Percentiles rank a stretch among this genome's conserved stretches.
Conservation (phyloP, 2,888 invertebrate species). For the Drosophila lutescens region DNA sequence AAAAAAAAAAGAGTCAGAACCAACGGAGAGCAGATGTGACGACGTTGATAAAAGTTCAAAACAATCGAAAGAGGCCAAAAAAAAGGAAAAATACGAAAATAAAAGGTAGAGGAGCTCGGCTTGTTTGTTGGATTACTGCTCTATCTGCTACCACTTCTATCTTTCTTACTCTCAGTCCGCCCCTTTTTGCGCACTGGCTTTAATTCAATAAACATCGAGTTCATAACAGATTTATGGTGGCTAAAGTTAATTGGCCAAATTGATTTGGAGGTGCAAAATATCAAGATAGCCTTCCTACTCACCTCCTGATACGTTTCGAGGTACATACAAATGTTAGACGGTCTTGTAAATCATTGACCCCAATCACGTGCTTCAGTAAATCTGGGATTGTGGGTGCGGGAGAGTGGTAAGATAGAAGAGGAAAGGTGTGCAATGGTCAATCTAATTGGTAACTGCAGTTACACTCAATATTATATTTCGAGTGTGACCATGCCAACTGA, state of each 20-base stretch:
- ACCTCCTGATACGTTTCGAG: background rate
- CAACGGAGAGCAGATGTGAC: conserved; percentile 8
- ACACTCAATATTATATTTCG: background rate
- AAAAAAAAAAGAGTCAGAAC: conserved; percentile 6
- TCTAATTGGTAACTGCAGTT: background rate
- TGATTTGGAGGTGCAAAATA: conserved; percentile 36
- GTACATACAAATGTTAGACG: background rate
- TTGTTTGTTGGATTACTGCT: background rate
- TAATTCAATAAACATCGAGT: conserved; percentile 20
- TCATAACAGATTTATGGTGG: conserved; percentile 58
- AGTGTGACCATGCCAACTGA: too few relatives aligned
- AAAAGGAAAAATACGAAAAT: background rate
- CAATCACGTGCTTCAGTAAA: conserved; percentile 8
- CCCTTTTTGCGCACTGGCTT: background rate
- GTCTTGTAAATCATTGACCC: conserved; percentile 15
- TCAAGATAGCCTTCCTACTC: background rate
- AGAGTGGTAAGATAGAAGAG: background rate
- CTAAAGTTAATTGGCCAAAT: conserved; percentile 59
- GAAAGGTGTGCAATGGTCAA: conserved; percentile 7
- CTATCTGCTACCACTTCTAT: too few relatives aligned
- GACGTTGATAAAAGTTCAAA: conserved; percentile 15
- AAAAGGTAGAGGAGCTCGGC: background rate
- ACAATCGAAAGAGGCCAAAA: conserved; percentile 33
- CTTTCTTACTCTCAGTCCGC: background rate
- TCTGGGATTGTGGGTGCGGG: too few relatives aligned